Percentiles rank a stretch among this genome's conserved stretches.
phyloP scores from a whole-genome alignment of 1,140 invertebrate species.

The Zeugodacus cucurbitae region DNA sequence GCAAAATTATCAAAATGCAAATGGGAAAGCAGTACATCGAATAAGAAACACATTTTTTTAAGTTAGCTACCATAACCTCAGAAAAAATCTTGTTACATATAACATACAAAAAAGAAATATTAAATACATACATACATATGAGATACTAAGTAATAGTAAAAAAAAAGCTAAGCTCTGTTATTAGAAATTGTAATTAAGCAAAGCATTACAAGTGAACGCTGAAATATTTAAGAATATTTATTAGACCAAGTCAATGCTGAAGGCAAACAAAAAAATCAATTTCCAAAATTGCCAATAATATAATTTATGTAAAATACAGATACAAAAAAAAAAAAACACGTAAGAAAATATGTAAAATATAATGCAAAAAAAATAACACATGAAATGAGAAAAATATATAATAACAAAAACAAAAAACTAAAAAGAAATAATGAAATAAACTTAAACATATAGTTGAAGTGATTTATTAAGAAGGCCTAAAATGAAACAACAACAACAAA shows the following conservation, averaged over 20 bases:
- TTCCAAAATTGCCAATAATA: conserved; percentile 17
- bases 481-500: no score
- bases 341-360: background rate
- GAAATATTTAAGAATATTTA: background rate
- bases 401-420: background rate
- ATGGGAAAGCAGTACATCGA: background rate
- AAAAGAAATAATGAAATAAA: background rate
- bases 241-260: background rate
- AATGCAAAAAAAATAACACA: no score
- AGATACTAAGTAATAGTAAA: background rate
- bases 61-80: background rate
- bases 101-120: background rate
- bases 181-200: background rate
- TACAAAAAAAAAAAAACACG: background rate
- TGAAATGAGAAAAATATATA: background rate
- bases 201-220: background rate
- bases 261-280: background rate
- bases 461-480: no score
- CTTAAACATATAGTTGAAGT: background rate
- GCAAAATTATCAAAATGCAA: conserved; percentile 12
- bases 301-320: background rate
- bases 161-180: conserved; percentile 13
- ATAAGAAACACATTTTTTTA: background rate
- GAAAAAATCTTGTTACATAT: background rate
- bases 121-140: background rate